Percentiles rank a stretch among this genome's conserved stretches.
Evolutionary conservation across 2,888 invertebrate genomes (phyloP).

Genomic region (Tineola bisselliella): DNA sequence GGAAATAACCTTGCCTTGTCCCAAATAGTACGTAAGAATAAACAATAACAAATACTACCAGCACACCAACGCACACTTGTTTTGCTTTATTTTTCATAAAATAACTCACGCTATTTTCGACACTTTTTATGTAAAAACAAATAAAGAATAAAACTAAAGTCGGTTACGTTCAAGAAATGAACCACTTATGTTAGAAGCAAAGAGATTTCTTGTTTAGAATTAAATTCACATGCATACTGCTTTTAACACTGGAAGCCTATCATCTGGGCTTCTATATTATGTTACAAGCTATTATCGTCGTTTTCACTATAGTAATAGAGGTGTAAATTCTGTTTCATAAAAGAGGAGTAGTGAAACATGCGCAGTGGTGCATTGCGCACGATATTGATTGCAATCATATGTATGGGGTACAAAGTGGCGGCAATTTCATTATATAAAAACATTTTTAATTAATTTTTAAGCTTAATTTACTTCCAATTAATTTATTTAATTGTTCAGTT

Average conservation of each 20-base stretch:
- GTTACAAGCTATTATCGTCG: neutral
- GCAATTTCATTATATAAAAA: slow-evolving; percentile 30
- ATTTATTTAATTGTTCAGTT: too few species aligned
- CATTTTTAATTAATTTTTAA: neutral
- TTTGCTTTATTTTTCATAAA: neutral
- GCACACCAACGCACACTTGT: neutral
- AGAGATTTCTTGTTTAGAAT: slow-evolving; percentile 28
- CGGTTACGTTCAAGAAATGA: slow-evolving; percentile 11
- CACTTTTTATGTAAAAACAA: neutral
- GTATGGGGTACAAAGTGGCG: slow-evolving; percentile 49
- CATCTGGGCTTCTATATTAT: slow-evolving; percentile 32
- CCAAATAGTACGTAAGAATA: neutral
- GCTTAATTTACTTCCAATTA: neutral
- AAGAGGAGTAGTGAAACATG: slow-evolving; percentile 42
- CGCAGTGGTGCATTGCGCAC: slow-evolving; percentile 62
- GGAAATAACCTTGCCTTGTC: too few species aligned
- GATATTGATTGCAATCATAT: slow-evolving; percentile 60
- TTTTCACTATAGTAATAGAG: slow-evolving; percentile 18
- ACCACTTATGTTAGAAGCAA: slow-evolving; percentile 14
- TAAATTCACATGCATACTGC: slow-evolving; percentile 47
- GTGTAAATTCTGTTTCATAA: slow-evolving; percentile 19
- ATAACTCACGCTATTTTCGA: neutral
- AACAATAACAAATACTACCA: neutral
- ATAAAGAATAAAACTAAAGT: neutral
- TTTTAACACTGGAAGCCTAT: slow-evolving; percentile 39